Evolutionary conservation across 2,113 vertebrate genomes (phyloP).

Genomic region (Hoplias malabaricus): DNA sequence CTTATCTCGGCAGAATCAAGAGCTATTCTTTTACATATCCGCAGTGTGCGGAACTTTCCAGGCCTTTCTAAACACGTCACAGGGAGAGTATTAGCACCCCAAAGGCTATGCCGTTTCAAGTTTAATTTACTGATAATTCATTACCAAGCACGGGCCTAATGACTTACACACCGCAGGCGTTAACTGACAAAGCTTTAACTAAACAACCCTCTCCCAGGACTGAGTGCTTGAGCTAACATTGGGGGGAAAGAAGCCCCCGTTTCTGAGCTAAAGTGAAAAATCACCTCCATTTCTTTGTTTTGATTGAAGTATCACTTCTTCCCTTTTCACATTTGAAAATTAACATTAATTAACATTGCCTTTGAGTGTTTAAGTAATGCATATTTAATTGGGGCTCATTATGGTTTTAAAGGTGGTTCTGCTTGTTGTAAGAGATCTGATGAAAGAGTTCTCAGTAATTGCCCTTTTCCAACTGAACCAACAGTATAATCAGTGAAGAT

Average conservation of each 20-base stretch:
- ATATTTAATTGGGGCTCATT: neutral
- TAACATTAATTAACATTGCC: slow-evolving; percentile 33
- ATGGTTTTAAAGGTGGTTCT: slow-evolving; percentile 18
- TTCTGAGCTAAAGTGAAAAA: slow-evolving; percentile 13
- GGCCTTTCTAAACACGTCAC: slow-evolving; percentile 7
- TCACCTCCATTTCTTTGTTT: slow-evolving; percentile 8
- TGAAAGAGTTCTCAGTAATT: neutral
- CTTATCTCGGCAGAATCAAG: slow-evolving; percentile 14
- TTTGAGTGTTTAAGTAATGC: slow-evolving; percentile 2
- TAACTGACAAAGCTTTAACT: slow-evolving; percentile 33
- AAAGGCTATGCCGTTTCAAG: neutral
- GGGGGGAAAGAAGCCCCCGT: neutral
- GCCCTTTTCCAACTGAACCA: neutral
- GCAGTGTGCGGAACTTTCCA: slow-evolving; percentile 8
- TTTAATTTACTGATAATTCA: slow-evolving; percentile 33
- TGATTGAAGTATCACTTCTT: slow-evolving; percentile 16
- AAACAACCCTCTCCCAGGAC: slow-evolving; percentile 1
- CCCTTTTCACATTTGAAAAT: slow-evolving; percentile 19
- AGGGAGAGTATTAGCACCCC: neutral
- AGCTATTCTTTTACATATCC: slow-evolving; percentile 36
- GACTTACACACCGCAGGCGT: neutral
- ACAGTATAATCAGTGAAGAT: neutral
- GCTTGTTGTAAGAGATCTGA: neutral
- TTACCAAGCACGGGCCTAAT: slow-evolving; percentile 12
- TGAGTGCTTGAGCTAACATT: slow-evolving; percentile 11